Base-by-base conservation (phyloP, 2,113 vertebrate species). In the Haemorhous mexicanus region DNA sequence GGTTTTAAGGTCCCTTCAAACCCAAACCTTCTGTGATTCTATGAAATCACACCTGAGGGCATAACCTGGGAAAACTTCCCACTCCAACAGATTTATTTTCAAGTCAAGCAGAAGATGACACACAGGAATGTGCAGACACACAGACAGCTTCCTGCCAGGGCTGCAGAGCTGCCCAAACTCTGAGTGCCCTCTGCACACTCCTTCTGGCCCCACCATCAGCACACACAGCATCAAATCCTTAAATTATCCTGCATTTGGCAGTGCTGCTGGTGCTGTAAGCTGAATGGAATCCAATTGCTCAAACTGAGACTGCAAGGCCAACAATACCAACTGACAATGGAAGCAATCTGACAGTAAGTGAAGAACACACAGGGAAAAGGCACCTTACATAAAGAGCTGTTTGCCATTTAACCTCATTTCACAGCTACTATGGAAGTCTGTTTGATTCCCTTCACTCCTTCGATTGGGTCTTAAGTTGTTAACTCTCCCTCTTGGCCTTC, bases 381-480 rank as follows among this genome's bases (percentile, higher is more conserved):
- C 27, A 73, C 67, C 86, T 84, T 52, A 53, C 89, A 50, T 33
- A 76, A 66, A 30, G 58, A 91, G 58, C 58, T 8, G 6, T 69
- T 66, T 74, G 85, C 39, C 64, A 58, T 58, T 87, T 93, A 80
- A 92, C 90, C 86, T 96, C 68, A 74, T 94, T 95, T 93, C 88
- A 91, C 87, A 93, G 67, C 67, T 62, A 7, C 81, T 74, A 14
- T 5, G 55, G 52, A 87, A 87, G 50, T 58, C 79, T 83, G 35
- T 83, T 86, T 92, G 91, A 92, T 85, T 82, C 81, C 55, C 90
- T 84, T 78, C 72, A 84, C 47, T 68, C 5, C 44, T 93, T 73
- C 78, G 78, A 89, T 85, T 18, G 14, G 44, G 26, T 63, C 50
- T 93, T 89, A 93, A 89, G 85, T 94, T 83, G 87, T 74, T 80